Evolutionary conservation across 1,140 invertebrate genomes (phyloP), one percentile per base, ranked within the genome.

Genomic region (Drosophila varians): DNA sequence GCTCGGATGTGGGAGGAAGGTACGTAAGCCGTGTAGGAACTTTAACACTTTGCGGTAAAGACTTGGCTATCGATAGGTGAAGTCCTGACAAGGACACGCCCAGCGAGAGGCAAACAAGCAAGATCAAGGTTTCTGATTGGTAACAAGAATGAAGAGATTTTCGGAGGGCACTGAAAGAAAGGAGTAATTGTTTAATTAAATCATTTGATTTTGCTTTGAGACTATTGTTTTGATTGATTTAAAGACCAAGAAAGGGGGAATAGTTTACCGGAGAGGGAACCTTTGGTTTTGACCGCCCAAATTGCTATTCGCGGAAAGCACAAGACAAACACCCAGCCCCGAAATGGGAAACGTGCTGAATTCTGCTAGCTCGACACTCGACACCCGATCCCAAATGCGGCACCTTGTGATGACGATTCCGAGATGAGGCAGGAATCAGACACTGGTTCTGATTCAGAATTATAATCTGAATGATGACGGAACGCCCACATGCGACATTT

Each of bases 331-430:
- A 77, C 74, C 74, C 57, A 58, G 61, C 56, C 26, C 25, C 45
- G 79, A 86, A 79, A 86, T 72, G 43, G 21, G 72, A 84, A 86
- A 86, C 80, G 82, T 84, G 80, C 80, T 76, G 66, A 84, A 76
- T 73, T 80, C 55, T 58, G 80, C 80, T 69, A 74, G 66, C 72
- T 57, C 51, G 57, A 82, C 79, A 83, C 23, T 54, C 52, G 53
- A 48, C 47, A 52, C 43, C 14, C 42, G 28, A 14, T 38, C 36
- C 36, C 4, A 16, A 38, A 5, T 38, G 51, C 40, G 72, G 62
- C 73, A 84, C 80, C 80, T 84, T 80, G 51, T 46, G 47, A 65
- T 53, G 62, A 31, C 38, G 60, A 65, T 52, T 31, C 58, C 46
- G 26, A 43, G 36, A 43, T 60, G 36, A 9, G 43, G 26, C 42